Percentiles rank a stretch among this genome's conserved stretches.
Conservation (phyloP, 2,797 vertebrate species). For the Lepilemur ruficaudatus region DNA sequence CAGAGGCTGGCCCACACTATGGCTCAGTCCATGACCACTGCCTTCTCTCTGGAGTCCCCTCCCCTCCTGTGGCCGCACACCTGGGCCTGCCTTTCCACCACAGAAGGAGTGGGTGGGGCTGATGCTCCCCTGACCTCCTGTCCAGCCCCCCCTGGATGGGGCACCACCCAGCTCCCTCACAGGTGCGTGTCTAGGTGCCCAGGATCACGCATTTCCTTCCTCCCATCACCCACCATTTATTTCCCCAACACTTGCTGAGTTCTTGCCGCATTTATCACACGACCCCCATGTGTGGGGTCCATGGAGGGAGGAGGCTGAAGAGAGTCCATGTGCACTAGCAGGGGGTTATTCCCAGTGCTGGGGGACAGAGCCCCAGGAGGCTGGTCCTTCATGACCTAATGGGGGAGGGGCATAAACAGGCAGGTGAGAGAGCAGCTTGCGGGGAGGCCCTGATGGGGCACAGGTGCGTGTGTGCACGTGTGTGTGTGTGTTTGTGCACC, state of each 20-base stretch:
- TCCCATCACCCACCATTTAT: neutral
- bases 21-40: neutral
- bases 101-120: neutral
- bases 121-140: neutral
- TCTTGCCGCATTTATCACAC: neutral
- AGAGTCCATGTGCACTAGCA: no score
- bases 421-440: neutral
- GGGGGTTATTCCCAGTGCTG: neutral
- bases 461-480: neutral
- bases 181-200: neutral
- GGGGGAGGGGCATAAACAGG: neutral
- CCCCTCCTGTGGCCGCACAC: neutral
- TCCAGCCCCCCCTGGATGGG: no score
- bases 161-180: accelerated
- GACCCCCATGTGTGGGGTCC: neutral
- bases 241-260: neutral
- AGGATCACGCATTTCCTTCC: neutral
- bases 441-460: neutral
- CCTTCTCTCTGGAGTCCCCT: neutral
- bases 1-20: neutral
- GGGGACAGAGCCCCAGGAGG: neutral
- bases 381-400: neutral
- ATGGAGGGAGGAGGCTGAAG: neutral
- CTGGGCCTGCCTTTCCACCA: neutral
- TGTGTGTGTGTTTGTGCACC: neutral